Conservation (phyloP, 2,888 invertebrate species). For the Drosophila niveifrons region DNA sequence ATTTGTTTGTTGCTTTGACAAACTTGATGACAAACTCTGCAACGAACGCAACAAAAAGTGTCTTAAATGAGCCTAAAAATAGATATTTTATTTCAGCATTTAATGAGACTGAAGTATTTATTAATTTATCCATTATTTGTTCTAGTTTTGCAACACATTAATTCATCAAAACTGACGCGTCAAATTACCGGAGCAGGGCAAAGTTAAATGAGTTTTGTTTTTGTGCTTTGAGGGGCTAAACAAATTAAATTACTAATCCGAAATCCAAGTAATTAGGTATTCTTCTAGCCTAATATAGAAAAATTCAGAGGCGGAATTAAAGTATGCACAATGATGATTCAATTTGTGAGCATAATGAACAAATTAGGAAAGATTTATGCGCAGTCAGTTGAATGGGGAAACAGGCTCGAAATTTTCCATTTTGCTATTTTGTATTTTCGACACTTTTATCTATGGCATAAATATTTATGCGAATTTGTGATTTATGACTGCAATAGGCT, state of each 20-base stretch:
- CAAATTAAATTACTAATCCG: slow-evolving; percentile 58
- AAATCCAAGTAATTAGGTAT: slow-evolving; percentile 65
- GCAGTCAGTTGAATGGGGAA: slow-evolving; percentile 8
- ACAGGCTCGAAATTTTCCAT: slow-evolving; percentile 1
- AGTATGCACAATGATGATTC: slow-evolving; percentile 47
- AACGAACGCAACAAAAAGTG: slow-evolving; percentile 18
- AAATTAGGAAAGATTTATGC: slow-evolving; percentile 57
- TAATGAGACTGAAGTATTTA: slow-evolving; percentile 9
- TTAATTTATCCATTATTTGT: slow-evolving; percentile 16
- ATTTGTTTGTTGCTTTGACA: slow-evolving; percentile 27
- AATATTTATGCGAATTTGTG: slow-evolving; percentile 22
- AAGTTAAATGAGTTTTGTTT: slow-evolving; percentile 58
- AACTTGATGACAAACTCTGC: slow-evolving; percentile 6
- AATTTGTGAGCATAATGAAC: slow-evolving; percentile 51
- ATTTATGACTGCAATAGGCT: slow-evolving; percentile 19
- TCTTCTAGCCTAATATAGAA: background rate
- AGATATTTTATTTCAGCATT: slow-evolving; percentile 19
- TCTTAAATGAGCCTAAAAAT: slow-evolving; percentile 37
- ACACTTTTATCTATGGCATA: slow-evolving; percentile 22
- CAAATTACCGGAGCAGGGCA: slow-evolving; percentile 29
- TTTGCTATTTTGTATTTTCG: slow-evolving; percentile 5
- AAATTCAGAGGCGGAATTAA: slow-evolving; percentile 1
- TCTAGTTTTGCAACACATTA: background rate
- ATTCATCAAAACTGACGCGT: slow-evolving; percentile 27
- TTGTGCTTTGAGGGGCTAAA: background rate